Evolutionary conservation across 2,888 invertebrate genomes (phyloP).

Genomic region (Drosophila stalkeri): DNA sequence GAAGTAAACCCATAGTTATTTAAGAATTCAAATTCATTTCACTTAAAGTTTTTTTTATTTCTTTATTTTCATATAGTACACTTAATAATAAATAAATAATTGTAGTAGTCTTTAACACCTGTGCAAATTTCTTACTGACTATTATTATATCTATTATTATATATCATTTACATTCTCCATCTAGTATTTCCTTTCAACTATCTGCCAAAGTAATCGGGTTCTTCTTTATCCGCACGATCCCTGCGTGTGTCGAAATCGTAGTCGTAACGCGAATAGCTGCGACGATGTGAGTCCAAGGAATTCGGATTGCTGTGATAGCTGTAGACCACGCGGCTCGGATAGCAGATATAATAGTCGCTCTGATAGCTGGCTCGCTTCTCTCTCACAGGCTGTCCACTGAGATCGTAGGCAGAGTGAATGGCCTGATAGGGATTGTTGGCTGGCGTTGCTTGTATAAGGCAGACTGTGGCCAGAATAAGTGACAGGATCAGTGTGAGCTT

Average conservation of each 20-base stretch:
- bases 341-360: slow-evolving; percentile 62
- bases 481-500: slow-evolving; percentile 28
- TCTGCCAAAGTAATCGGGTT: slow-evolving; percentile 68
- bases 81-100: slow-evolving; percentile 57
- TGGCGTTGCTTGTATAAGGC: slow-evolving; percentile 42
- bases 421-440: slow-evolving; percentile 25
- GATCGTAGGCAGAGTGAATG: slow-evolving; percentile 47
- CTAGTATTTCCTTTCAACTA: slow-evolving; percentile 12
- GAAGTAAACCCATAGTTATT: too few relatives aligned
- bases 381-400: slow-evolving; percentile 60
- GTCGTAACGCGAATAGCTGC: slow-evolving; percentile 28
- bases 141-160: background rate
- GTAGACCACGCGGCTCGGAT: slow-evolving; percentile 70
- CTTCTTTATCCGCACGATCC: slow-evolving; percentile 52
- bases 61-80: slow-evolving; percentile 1
- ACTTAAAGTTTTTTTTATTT: background rate
- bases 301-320: slow-evolving; percentile 33
- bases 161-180: too few relatives aligned
- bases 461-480: slow-evolving; percentile 29
- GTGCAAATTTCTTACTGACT: slow-evolving; percentile 11
- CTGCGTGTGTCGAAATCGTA: slow-evolving; percentile 48
- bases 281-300: slow-evolving; percentile 44
- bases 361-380: slow-evolving; percentile 49
- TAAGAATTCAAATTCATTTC: background rate
- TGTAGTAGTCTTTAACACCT: slow-evolving; percentile 11